These are phyloP conservation scores for Drosophila sp. DNA, from an alignment of 1,140 invertebrate species.

Conservation along the genomic window DNA sequence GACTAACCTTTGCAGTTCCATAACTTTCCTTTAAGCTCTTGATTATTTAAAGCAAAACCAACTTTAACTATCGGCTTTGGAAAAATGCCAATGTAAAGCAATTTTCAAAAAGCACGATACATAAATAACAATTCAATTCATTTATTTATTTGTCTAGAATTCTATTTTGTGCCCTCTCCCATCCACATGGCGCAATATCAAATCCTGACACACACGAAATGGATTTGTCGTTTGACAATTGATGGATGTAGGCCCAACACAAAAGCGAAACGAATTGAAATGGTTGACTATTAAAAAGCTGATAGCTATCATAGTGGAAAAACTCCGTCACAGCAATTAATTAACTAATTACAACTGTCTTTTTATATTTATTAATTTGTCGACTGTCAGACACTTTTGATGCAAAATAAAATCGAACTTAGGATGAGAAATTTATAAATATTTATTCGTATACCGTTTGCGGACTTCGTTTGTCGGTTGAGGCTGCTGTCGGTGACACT, in stretches of 20 bases:
- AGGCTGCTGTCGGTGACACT: neutral
- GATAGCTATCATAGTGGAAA: neutral
- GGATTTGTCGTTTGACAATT: conserved; percentile 11
- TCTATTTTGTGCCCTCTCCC: neutral
- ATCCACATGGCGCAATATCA: neutral
- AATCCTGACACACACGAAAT: conserved; percentile 7
- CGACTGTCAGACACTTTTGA: neutral
- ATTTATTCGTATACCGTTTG: neutral
- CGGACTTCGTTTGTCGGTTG: neutral
- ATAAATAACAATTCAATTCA: conserved; percentile 13
- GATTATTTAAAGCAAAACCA: neutral
- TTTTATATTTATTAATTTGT: conserved; percentile 1
- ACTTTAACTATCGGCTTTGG: conserved; percentile 2
- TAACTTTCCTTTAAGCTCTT: neutral
- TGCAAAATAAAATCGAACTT: neutral
- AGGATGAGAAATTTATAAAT: too few species aligned
- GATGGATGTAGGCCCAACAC: conserved; percentile 1
- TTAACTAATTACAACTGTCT: conserved; percentile 4
- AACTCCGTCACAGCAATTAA: neutral
- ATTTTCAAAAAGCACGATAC: conserved; percentile 6
- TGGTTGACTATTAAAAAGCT: neutral
- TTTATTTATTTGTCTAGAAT: conserved; percentile 5
- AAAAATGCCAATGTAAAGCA: conserved; percentile 6
- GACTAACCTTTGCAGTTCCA: neutral
- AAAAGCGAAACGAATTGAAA: neutral